Base-by-base conservation (phyloP, 1,140 invertebrate genomes). In the Bombus confusus region DNA sequence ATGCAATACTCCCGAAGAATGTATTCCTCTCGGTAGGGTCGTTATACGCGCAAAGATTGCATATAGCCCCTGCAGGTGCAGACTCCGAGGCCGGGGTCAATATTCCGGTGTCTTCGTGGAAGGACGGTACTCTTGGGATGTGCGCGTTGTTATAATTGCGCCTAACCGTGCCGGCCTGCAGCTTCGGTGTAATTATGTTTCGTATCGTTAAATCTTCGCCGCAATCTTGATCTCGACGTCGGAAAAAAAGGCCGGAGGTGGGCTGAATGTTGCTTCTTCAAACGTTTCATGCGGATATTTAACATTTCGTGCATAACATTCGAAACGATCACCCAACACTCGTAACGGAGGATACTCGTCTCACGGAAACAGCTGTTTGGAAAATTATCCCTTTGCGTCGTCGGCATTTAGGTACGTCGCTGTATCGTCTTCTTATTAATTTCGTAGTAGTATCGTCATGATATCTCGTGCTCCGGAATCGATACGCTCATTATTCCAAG, bases 81-180 rank as follows among this genome's bases (percentile, higher is more conserved):
- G 77, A n/a, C 68, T 79, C 75, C 76, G n/a, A 43, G 37, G 39
- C 52, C 62, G 72, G 43, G 86, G 83, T 87, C 86, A 80, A 80
- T 87, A 85, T 85, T 87, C 78, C 77, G 41, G 47, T 80, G 77
- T 87, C 77, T 87, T 85, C 86, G 71, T 87, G 83, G 86, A 85
- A 85, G 86, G 71, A 78, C 37, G 76, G 75, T 62, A 75, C 71
- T 71, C 73, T 85, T 31, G 37, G 73, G 52, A 86, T 71, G 28
- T 37, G 76, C 71, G 64, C 86, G 57, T 83, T 83, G 80, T 87
- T 87, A 80, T 85, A 85, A 85, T 87, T 87, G 68, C 71, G 37
- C 71, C 83, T 69, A 77, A 74, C 83, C 76, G 72, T 39, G 69
- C 71, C 22, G 15, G 22, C n/a, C 28, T 43, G 25, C n/a, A 25